A percentile compares a stretch with the other conserved stretches of the same genome.
Evolutionary conservation across 2,113 vertebrate species (phyloP).

Genomic region (Oxyura jamaicensis): DNA sequence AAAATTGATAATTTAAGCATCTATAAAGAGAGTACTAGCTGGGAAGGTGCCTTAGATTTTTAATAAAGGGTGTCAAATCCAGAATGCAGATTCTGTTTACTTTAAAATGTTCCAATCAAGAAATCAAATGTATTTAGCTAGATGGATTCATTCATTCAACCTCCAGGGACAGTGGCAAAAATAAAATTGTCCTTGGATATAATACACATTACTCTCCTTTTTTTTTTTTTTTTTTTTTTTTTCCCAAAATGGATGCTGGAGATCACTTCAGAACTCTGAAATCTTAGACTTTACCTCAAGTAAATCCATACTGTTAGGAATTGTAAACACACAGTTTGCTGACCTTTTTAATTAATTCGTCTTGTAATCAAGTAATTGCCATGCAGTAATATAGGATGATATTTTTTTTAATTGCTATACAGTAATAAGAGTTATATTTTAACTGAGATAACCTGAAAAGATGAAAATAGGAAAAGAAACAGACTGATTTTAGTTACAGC

Average conservation of each 20-base stretch:
- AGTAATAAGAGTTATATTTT: neutral
- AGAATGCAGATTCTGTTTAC: neutral
- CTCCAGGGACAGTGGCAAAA: neutral
- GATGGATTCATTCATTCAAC: neutral
- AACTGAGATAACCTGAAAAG: neutral
- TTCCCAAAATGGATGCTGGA: neutral
- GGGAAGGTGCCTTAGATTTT: neutral
- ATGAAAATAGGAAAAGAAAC: neutral
- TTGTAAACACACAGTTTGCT: neutral
- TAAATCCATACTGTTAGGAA: neutral
- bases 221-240: neutral
- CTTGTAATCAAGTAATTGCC: neutral
- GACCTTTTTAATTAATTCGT: neutral
- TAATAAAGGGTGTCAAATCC: neutral
- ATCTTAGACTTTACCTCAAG: neutral
- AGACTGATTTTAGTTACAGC: neutral
- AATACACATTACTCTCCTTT: neutral
- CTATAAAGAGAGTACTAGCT: neutral
- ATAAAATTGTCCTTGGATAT: neutral
- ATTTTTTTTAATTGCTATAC: neutral
- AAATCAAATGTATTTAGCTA: neutral
- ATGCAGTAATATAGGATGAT: neutral
- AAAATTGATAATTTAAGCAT: neutral
- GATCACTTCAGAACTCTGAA: neutral
- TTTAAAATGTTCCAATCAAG: neutral